phyloP scores from a whole-genome alignment of 1,140 invertebrate genomes.

The Bombus waltoni region DNA sequence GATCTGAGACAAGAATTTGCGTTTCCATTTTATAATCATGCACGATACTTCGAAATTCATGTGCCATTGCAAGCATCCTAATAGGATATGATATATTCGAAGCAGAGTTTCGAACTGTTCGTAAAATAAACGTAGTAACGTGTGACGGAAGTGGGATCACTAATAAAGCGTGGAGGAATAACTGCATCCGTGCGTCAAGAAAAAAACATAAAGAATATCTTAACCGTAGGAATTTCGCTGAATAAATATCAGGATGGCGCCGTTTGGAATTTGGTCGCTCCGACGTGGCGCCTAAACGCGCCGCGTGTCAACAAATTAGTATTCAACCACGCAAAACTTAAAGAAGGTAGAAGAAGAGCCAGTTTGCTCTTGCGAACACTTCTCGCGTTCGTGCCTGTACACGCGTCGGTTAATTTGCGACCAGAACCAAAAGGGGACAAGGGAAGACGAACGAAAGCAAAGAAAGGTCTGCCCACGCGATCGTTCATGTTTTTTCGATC shows the following conservation, averaged over 20 bases:
- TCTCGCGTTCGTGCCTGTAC: neutral
- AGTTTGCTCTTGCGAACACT: conserved; percentile 11
- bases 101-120: neutral
- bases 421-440: conserved; percentile 32
- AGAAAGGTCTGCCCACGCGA: conserved; percentile 47
- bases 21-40: neutral
- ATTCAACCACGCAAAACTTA: conserved; percentile 57
- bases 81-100: conserved; percentile 1
- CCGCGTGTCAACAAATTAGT: conserved; percentile 59
- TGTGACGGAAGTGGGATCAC: conserved; percentile 22
- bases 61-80: neutral
- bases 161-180: conserved; percentile 22
- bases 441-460: conserved; percentile 33
- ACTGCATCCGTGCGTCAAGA: neutral
- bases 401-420: conserved; percentile 40
- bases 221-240: conserved; percentile 52
- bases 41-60: no score
- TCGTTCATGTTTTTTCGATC: conserved; percentile 44
- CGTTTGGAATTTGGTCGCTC: conserved; percentile 51
- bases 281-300: conserved; percentile 54
- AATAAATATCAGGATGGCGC: conserved; percentile 60
- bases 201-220: conserved; percentile 52
- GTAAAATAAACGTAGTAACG: conserved; percentile 11
- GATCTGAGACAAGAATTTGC: no score
- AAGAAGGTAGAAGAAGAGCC: conserved; percentile 40